phyloP scores from a whole-genome alignment of 2,888 invertebrate species.

The Neelides folsomi region DNA sequence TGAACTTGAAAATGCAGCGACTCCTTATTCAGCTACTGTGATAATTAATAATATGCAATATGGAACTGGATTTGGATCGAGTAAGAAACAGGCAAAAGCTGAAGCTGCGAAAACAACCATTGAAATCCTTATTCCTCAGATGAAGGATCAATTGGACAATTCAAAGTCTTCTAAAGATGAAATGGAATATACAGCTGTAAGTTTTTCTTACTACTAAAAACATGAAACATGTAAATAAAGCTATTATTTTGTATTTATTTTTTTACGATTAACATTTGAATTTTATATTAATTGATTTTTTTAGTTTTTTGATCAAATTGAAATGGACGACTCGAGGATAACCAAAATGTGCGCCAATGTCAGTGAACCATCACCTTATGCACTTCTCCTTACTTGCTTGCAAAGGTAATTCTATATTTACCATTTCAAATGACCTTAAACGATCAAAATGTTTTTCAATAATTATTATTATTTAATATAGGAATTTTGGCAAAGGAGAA shows the following conservation, averaged over 20 bases:
- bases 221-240: conserved; percentile 3
- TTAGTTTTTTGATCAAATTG: conserved; percentile 80
- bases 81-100: conserved; percentile 90
- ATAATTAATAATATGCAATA: conserved; percentile 84
- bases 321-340: conserved; percentile 85
- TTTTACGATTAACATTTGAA: too few species aligned
- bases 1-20: conserved; percentile 81
- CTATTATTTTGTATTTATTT: not conserved
- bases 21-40: conserved; percentile 87
- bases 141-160: conserved; percentile 48
- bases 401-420: conserved; percentile 43
- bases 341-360: conserved; percentile 91
- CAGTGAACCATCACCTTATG: conserved; percentile 88
- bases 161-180: conserved; percentile 26
- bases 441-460: conserved; percentile 1
- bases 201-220: conserved; percentile 2
- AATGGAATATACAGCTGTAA: conserved; percentile 26
- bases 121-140: conserved; percentile 82
- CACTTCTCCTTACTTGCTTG: conserved; percentile 78
- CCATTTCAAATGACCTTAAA: not conserved
- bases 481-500: conserved; percentile 84
- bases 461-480: conserved; percentile 31
- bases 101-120: conserved; percentile 81
- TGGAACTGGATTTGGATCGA: conserved; percentile 84
- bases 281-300: not conserved